Evolutionary conservation across 2,888 invertebrate species (phyloP).

Genomic region (Epinotia nisella): DNA sequence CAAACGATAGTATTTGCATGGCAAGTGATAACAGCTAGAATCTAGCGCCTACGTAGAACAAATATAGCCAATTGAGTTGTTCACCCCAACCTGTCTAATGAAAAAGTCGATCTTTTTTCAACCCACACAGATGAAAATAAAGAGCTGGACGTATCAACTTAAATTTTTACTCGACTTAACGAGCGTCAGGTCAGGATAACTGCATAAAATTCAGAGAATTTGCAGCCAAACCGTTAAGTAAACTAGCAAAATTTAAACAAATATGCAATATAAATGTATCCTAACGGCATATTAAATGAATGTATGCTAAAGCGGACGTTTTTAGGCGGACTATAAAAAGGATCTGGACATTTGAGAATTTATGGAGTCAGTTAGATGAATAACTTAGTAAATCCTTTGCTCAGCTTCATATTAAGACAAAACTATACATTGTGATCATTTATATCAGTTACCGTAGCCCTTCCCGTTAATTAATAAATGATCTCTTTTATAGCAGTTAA

Average conservation of each 20-base stretch:
- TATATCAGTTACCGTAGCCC: background rate
- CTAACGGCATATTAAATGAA: constrained; percentile 36
- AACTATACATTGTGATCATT: background rate
- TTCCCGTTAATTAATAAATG: too few relatives aligned
- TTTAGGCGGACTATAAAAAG: constrained; percentile 37
- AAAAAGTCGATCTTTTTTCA: background rate
- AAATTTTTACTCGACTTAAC: background rate
- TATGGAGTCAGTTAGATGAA: constrained; percentile 14
- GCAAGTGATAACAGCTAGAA: constrained; percentile 33
- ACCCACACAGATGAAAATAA: background rate
- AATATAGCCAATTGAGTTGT: constrained; percentile 24
- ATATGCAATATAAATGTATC: constrained; percentile 29
- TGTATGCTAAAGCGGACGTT: constrained; percentile 33
- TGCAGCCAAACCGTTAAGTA: constrained; percentile 29
- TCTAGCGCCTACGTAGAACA: constrained; percentile 27
- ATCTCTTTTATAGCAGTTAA: too few relatives aligned
- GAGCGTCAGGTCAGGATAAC: constrained; percentile 12
- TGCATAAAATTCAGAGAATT: constrained; percentile 34
- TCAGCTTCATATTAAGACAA: background rate
- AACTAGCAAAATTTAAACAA: constrained; percentile 12
- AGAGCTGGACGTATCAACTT: background rate
- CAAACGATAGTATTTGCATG: constrained; percentile 34
- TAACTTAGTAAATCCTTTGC: background rate
- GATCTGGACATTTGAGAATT: constrained; percentile 24
- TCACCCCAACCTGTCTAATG: background rate